phyloP scores from a whole-genome alignment of 2,888 invertebrate species.

The Fragum sueziense region DNA sequence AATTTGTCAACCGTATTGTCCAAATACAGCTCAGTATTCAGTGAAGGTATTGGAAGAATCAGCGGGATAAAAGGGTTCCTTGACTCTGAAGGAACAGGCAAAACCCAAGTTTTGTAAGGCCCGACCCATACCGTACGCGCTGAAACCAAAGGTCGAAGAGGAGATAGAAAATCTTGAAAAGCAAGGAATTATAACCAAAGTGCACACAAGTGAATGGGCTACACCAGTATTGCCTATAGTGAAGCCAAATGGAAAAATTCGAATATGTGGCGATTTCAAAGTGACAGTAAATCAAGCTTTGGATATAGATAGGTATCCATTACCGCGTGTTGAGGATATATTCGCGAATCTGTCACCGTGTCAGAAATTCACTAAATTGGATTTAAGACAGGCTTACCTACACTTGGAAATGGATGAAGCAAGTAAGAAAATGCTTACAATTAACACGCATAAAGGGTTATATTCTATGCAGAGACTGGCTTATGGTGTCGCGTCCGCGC shows the following conservation, averaged over 20 bases:
- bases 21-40: too few species aligned
- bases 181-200: constrained; percentile 26
- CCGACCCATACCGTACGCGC: constrained; percentile 37
- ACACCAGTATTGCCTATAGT: constrained; percentile 59
- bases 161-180: constrained; percentile 38
- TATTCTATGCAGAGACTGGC: constrained; percentile 42
- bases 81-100: constrained; percentile 21
- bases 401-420: constrained; percentile 45
- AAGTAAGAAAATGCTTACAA: constrained; percentile 49
- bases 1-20: too few species aligned
- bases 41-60: too few species aligned
- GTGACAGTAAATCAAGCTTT: constrained; percentile 67
- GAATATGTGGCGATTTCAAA: constrained; percentile 60
- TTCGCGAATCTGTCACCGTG: constrained; percentile 54
- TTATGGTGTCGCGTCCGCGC: constrained; percentile 50
- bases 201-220: constrained; percentile 57
- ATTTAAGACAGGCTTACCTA: constrained; percentile 55
- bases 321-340: constrained; percentile 55
- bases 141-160: constrained; percentile 35
- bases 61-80: constrained; percentile 27
- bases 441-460: constrained; percentile 56
- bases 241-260: constrained; percentile 41
- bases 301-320: constrained; percentile 64
- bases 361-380: constrained; percentile 55
- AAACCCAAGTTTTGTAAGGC: constrained; percentile 45